Base-by-base conservation (phyloP, 1,140 invertebrate species). In the Drosophila equinoxialis region DNA sequence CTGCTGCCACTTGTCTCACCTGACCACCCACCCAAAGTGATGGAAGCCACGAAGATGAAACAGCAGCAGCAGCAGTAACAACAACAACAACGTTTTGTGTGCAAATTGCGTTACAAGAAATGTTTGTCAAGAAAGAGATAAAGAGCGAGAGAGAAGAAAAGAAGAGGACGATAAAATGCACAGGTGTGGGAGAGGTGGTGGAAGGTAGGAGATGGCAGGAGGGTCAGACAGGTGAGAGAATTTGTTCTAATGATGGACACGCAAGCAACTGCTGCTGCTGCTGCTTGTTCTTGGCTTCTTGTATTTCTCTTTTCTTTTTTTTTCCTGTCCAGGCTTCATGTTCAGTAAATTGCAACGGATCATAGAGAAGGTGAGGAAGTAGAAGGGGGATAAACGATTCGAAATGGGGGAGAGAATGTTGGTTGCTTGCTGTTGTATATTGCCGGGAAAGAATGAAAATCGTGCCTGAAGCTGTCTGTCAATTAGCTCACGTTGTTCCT, bases 191-290 rank as follows among this genome's bases (percentile, higher is more conserved):
- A 23, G 17, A 51, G 48, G 39, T 30, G 41, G 37, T 39, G 11
- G 55, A 2, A 51, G 60, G 41, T 37, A 26, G 58, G 4, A 23
- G 0, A 17, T 4, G n/a, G 26, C 8, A 23, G 58, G 41, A n/a
- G 57, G 23, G n/a, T 8, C 26, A 33, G 63, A 51, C 68, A 80
- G 84, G 79, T 90, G 81, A 90, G 86, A 90, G 86, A 90, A 90
- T 90, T 86, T 90, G 86, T 90, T 90, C 86, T 90, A 90, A 90
- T 90, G 81, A 90, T 78, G 78, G 84, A 89, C 84, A 89, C 74
- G 84, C 84, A 87, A 87, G 84, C 20, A 77, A 74, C 59, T 71
- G 55, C 37, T 26, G 72, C 20, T 23, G 20, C 20, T 23, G 65
- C 48, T 54, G 67, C 20, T 64, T 23, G 45, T 51, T 51, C 45